phyloP scores from a whole-genome alignment of 2,888 invertebrate genomes.

The Craniophora ligustri region DNA sequence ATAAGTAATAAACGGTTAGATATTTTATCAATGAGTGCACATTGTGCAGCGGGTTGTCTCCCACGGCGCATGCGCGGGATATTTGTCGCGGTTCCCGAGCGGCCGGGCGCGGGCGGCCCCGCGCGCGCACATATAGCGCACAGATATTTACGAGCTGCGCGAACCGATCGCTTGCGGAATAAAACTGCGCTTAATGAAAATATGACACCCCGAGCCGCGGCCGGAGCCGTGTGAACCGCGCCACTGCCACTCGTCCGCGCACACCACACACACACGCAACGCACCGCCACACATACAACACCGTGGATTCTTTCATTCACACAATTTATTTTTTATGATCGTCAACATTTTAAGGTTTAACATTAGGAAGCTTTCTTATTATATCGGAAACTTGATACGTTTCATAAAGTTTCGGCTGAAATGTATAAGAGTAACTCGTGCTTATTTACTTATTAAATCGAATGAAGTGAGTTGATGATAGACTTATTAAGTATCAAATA shows the following conservation, averaged over 20 bases:
- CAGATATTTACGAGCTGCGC: slow-evolving; percentile 39
- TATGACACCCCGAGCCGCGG: slow-evolving; percentile 38
- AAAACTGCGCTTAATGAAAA: slow-evolving; percentile 52
- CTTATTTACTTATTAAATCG: too few species aligned
- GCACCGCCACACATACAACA: too few species aligned
- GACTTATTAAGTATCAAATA: too few species aligned
- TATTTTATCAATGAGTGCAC: neutral
- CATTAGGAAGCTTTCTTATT: too few species aligned
- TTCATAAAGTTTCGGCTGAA: too few species aligned
- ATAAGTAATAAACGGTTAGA: neutral
- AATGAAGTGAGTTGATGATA: too few species aligned
- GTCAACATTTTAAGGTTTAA: too few species aligned
- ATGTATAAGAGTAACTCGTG: too few species aligned
- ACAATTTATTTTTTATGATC: neutral
- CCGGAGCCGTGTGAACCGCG: slow-evolving; percentile 44
- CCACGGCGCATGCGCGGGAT: neutral
- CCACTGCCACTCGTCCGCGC: slow-evolving; percentile 34
- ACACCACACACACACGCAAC: too few species aligned
- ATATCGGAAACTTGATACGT: too few species aligned
- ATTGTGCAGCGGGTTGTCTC: slow-evolving; percentile 7
- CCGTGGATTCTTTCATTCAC: slow-evolving; percentile 2
- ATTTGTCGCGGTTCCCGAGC: slow-evolving; percentile 25
- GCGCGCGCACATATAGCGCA: slow-evolving; percentile 4
- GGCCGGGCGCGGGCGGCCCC: slow-evolving; percentile 4
- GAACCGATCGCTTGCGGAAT: slow-evolving; percentile 33